Base-by-base conservation (phyloP, 1,140 invertebrate species). In the Olivierus martensii region DNA sequence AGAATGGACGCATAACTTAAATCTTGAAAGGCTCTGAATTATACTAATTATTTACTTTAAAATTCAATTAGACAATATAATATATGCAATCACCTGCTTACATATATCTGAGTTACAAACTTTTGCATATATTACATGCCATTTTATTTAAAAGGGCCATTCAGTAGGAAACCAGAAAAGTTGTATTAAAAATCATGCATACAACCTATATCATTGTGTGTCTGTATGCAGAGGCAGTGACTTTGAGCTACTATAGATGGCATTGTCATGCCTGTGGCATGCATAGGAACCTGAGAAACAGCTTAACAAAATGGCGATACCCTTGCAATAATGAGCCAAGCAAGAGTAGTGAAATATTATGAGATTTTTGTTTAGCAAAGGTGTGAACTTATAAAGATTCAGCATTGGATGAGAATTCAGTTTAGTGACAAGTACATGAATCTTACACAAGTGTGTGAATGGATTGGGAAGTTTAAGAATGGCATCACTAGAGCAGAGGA, bases 191-290 rank as follows among this genome's bases (percentile, higher is more conserved):
- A 19, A 41, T 50, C 2, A 3, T 11, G 36, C 14, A 10, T 18
- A 39, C 17, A 14, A 50, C 37, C 18, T 14, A 42, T 21, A 50
- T 19, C 28, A 41, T 14, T 50, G 18, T 50, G 36, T 50, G 14
- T 49, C 10, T 5, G 44, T 46, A 46, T 3, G 46, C 3, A n/a
- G 3, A 48, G 22, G n/a, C 46, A 28, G n/a, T 48, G 46, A 48
- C 35, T 6, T 48, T 34, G 46, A 34, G 34, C 21, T 48, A 48
- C 46, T 3, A 48, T 48, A 48, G 46, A 56, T 21, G 50, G 22
- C 19, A 35, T 46, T 51, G 15, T 12, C 28, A 53, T 42, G 17
- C 19, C 9, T 54, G 43, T 7, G 36, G 12, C 17, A 28, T n/a
- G n/a, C 18, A n/a, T 49, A 2, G 12, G 17, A 46, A 46, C 37